A percentile compares a stretch with the other conserved stretches of the same genome.
phyloP scores from a whole-genome alignment of 1,140 invertebrate genomes.

The Drosophila funebris region DNA sequence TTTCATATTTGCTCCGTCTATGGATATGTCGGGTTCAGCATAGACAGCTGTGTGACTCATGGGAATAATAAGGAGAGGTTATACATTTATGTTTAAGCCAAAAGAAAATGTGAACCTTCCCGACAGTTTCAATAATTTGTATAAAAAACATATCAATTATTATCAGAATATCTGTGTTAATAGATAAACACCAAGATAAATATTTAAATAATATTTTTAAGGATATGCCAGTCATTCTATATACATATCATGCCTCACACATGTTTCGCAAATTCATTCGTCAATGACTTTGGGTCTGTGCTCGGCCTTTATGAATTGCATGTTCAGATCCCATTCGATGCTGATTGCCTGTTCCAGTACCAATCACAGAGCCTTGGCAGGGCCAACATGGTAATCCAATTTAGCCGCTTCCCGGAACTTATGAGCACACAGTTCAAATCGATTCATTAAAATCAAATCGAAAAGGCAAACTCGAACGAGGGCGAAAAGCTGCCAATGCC shows the following conservation, averaged over 20 bases:
- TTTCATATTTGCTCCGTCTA: slow-evolving; percentile 40
- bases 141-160: not conserved
- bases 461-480: slow-evolving; percentile 46
- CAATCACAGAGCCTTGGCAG: slow-evolving; percentile 10
- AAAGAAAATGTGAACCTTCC: not conserved
- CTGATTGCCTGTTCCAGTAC: not conserved
- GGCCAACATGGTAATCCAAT: slow-evolving; percentile 75
- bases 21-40: not conserved
- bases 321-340: not conserved
- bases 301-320: slow-evolving; percentile 21
- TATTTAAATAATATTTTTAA: too few species aligned
- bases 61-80: slow-evolving; percentile 2
- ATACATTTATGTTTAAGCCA: too few species aligned
- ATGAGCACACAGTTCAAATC: slow-evolving; percentile 72
- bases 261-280: not conserved
- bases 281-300: slow-evolving; percentile 15
- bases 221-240: too few species aligned
- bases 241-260: not conserved
- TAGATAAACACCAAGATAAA: not conserved
- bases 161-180: not conserved
- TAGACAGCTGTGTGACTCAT: slow-evolving; percentile 24
- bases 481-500: slow-evolving; percentile 51
- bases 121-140: slow-evolving; percentile 15
- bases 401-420: slow-evolving; percentile 65
- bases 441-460: slow-evolving; percentile 46